Evolutionary conservation across 2,888 invertebrate species (phyloP).

Genomic region (Thera britannica): DNA sequence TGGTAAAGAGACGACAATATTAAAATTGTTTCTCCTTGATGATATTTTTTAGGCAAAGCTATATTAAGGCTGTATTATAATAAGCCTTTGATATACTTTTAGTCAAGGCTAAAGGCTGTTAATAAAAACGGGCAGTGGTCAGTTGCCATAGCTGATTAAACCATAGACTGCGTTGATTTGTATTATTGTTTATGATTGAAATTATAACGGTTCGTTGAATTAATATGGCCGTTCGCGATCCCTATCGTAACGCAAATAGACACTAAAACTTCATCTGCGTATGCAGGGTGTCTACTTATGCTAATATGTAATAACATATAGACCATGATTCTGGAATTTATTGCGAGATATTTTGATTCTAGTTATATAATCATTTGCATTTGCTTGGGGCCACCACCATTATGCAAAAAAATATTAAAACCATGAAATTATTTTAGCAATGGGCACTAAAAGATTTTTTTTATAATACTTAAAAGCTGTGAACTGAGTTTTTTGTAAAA

Average conservation of each 20-base stretch:
- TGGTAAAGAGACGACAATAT: too few relatives aligned
- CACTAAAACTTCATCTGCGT: conserved; percentile 41
- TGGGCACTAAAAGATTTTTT: too few relatives aligned
- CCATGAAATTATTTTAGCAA: too few relatives aligned
- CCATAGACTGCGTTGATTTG: conserved; percentile 50
- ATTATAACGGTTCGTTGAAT: conserved; percentile 54
- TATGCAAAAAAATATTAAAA: too few relatives aligned
- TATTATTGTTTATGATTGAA: conserved; percentile 59
- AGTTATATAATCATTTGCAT: background rate
- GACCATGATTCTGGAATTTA: background rate
- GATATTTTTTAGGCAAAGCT: too few relatives aligned
- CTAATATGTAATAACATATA: background rate
- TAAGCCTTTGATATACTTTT: too few relatives aligned
- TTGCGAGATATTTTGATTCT: conserved; percentile 1
- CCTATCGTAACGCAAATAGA: conserved; percentile 49
- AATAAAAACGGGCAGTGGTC: background rate
- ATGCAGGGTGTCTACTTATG: conserved; percentile 18
- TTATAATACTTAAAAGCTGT: too few relatives aligned
- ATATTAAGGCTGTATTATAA: too few relatives aligned
- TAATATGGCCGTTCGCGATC: conserved; percentile 58
- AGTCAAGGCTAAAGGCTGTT: too few relatives aligned
- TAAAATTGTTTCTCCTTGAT: too few relatives aligned
- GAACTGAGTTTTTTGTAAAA: too few relatives aligned
- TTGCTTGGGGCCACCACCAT: too few relatives aligned
- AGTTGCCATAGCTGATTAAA: conserved; percentile 30